These are phyloP conservation scores for Pseudeuparius sepicola DNA, from an alignment of 2,888 invertebrate genomes.

Conservation along the genomic window DNA sequence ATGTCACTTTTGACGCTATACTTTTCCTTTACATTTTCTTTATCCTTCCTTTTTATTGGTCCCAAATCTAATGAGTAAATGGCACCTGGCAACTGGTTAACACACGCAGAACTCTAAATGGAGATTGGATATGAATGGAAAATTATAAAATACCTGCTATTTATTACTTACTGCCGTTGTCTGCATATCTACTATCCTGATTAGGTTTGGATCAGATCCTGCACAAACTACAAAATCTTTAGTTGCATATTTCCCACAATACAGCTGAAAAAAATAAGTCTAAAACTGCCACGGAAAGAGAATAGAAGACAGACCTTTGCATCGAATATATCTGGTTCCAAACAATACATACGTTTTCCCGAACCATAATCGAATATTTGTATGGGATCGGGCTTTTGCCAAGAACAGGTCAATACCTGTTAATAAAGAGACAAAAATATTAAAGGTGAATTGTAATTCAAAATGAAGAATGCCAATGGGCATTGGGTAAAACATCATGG, in stretches of 20 bases:
- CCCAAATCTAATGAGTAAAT: constrained; percentile 50
- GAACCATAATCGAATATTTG: constrained; percentile 58
- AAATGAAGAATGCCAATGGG: no score
- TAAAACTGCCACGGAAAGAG: background rate
- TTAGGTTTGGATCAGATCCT: constrained; percentile 49
- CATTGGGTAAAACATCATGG: no score
- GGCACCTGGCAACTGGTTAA: constrained; percentile 46
- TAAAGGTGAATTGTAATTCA: no score
- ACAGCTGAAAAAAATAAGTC: constrained; percentile 39
- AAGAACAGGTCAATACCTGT: constrained; percentile 55
- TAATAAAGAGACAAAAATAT: constrained; percentile 9
- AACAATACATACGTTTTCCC: constrained; percentile 49
- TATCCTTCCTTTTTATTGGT: constrained; percentile 39
- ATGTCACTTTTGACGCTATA: constrained; percentile 26
- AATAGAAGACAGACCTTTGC: constrained; percentile 26
- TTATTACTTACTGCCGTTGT: constrained; percentile 44
- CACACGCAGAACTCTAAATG: constrained; percentile 45
- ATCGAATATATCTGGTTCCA: constrained; percentile 44
- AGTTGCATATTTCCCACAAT: constrained; percentile 50
- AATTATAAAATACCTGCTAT: background rate
- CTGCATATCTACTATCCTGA: constrained; percentile 51
- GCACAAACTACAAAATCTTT: constrained; percentile 50
- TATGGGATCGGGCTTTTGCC: constrained; percentile 50
- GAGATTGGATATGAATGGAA: constrained; percentile 31
- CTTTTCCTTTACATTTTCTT: constrained; percentile 31